Evolutionary conservation across 2,113 vertebrate genomes (phyloP), one percentile per base, ranked within the genome.

Genomic region (Vireo altiloquus): DNA sequence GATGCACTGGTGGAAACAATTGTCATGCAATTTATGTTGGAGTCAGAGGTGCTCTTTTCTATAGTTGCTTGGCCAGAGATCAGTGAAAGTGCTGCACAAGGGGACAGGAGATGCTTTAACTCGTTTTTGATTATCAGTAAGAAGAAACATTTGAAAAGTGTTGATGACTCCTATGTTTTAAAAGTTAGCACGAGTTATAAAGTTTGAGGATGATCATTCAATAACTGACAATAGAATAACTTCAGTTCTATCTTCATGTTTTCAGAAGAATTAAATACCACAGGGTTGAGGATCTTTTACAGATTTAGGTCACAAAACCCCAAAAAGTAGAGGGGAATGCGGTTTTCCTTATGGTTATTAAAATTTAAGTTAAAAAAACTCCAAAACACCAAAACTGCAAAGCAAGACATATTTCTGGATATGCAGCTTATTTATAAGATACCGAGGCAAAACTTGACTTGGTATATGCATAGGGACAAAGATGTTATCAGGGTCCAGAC

Each of bases 1-100:
- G 63, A 8, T 35, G 27, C 31, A 7, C 9, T 11, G 24, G 17
- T 52, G 25, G 50, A 78, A 49, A 44, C 0, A 1, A n/a, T 28
- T 80, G 39, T 50, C 11, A 4, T 53, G 10, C 22, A 64, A 82
- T 60, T 61, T 40, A 15, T 40, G 13, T 7, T 54, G 17, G 25
- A 74, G 8, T 25, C 33, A 54, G 68, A 65, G 14, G 15, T 56
- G 3, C 30, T 60, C 9, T 68, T 65, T 39, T 46, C 8, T 47
- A 4, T 50, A 50, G 22, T 9, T 65, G 20, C 22, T 53, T 39
- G 31, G 28, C 15, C 21, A 47, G 23, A 14, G 7, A 46, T 72
- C 31, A 42, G 1, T 74, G 37, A 33, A 89, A 39, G 7, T 46
- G 8, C 8, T 80, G 22, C 17, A 13, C 4, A 47, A 27, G 12